Evolutionary conservation across 1,140 invertebrate genomes (phyloP), one percentile per base, ranked within the genome.

Genomic region (Nylanderia fulva): DNA sequence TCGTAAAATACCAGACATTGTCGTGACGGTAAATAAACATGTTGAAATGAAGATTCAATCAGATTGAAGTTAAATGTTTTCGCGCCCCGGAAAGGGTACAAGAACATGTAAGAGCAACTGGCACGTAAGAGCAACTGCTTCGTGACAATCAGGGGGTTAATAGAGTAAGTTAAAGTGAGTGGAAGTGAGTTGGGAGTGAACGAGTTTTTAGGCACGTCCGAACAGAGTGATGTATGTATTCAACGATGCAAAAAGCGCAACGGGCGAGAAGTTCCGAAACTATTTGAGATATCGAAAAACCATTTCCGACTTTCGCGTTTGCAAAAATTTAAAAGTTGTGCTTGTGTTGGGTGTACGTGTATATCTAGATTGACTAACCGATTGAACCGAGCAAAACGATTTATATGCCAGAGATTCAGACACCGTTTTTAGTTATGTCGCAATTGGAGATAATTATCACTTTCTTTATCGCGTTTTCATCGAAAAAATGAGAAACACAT

Each of bases 211-310:
- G 18, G 42, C 77, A 58, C 36, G 61, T 76, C 9, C 74, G 24
- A 52, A 54, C 5, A 52, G 76, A 69, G 24, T 36, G 77, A 82
- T 69, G 66, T 39, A 42, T 45, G 36, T 39, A 45, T 64, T 72
- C 52, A 15, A 29, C 54, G 24, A 29, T 11, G 24, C 18, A 45
- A 71, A 82, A 82, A 58, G 56, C 77, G 27, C 45, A 71, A 72
- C 39, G 18, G 77, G 8, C 77, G n/a, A 45, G 13, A 72, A 80
- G 18, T 71, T 71, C 52, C 64, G 24, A 69, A 69, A 56, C 64
- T 58, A 56, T 82, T 82, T 11, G 77, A 82, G 24, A 82, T 82
- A 82, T 72, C 24, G 24, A 82, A 39, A 82, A 82, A 71, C 39
- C 36, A 82, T 58, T 82, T 72, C 52, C 27, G n/a, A 56, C 36